These are phyloP conservation scores for Montipora cactus DNA, from an alignment of 64 coral and sea anemone species.

Conservation along the genomic window DNA sequence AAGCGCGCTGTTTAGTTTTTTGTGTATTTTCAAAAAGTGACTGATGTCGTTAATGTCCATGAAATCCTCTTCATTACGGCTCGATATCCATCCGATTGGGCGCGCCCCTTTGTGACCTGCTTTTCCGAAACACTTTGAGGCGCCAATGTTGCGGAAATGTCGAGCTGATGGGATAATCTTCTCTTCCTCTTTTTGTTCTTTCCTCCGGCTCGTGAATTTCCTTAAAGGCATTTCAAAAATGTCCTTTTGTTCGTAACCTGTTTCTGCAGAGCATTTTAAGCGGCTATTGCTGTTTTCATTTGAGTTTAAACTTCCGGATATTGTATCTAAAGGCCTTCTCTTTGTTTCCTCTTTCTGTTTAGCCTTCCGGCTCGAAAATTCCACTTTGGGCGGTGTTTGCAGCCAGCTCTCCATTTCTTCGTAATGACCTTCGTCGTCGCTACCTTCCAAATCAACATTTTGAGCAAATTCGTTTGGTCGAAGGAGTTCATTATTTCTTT, in stretches of 20 bases:
- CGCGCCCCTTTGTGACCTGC: too few species aligned
- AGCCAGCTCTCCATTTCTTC: not conserved
- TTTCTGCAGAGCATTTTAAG: too few species aligned
- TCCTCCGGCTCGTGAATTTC: not conserved
- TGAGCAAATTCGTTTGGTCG: not conserved
- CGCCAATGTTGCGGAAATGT: not conserved
- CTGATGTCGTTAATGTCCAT: slow-evolving; percentile 24
- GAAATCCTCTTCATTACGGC: not conserved
- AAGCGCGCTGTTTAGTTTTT: not conserved
- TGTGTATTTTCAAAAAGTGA: not conserved
- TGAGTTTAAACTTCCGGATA: too few species aligned
- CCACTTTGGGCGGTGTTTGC: not conserved
- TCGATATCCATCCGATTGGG: not conserved
- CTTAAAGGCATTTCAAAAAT: too few species aligned
- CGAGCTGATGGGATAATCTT: not conserved
- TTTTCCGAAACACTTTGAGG: too few species aligned
- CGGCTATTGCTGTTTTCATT: too few species aligned
- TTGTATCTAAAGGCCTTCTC: not conserved
- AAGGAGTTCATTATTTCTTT: not conserved
- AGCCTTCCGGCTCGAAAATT: not conserved
- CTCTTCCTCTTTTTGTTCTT: not conserved
- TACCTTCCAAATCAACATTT: not conserved
- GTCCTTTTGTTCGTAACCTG: too few species aligned
- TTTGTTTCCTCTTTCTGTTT: not conserved
- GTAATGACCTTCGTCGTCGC: not conserved